A percentile compares a stretch with the other conserved stretches of the same genome.
These are phyloP conservation scores for Enteromius radiatus DNA, from an alignment of 2,797 vertebrate genomes.

Conservation along the genomic window DNA sequence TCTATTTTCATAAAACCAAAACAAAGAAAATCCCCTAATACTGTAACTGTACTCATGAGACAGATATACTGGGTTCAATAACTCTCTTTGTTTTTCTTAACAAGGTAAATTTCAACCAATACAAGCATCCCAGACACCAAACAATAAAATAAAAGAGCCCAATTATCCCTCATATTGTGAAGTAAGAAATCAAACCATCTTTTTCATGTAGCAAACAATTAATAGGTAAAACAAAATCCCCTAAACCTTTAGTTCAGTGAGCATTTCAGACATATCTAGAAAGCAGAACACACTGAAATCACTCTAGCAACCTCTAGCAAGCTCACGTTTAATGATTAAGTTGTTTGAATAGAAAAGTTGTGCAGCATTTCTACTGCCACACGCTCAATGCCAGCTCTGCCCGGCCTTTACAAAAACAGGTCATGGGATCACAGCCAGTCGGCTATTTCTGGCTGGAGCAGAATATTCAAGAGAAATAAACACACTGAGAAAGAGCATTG, in stretches of 20 bases:
- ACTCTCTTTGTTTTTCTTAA: not conserved
- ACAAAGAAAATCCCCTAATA: constrained; percentile 37
- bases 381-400: constrained; percentile 30
- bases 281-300: not conserved
- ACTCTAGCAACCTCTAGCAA: not conserved
- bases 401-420: constrained; percentile 18
- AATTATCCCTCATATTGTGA: not conserved
- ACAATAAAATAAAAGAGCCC: not conserved
- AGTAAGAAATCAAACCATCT: no score
- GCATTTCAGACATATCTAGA: not conserved
- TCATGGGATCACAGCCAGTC: constrained; percentile 29
- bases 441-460: constrained; percentile 43
- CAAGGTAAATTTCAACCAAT: not conserved
- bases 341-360: not conserved
- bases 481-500: constrained; percentile 3
- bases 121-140: not conserved
- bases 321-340: not conserved
- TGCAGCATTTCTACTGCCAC: not conserved
- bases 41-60: constrained; percentile 2
- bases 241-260: not conserved
- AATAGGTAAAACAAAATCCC: not conserved
- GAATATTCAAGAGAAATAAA: constrained; percentile 36
- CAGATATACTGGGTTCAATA: not conserved
- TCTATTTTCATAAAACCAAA: constrained; percentile 31
- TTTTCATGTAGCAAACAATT: not conserved